Conservation (phyloP, 2,888 invertebrate genomes). For the Serripes groenlandicus region DNA sequence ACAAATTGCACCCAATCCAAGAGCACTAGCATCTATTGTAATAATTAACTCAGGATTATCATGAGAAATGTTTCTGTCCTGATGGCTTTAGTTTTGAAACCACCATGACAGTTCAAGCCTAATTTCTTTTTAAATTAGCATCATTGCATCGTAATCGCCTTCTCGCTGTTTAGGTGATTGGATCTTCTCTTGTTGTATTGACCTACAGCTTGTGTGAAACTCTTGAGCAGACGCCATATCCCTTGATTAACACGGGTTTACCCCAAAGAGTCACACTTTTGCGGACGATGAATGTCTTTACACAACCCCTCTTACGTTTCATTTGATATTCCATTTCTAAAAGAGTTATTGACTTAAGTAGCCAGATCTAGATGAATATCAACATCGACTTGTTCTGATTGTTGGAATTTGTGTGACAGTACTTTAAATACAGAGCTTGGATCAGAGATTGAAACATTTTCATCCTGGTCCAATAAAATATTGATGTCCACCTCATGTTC, state of each 20-base stretch:
- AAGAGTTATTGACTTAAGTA: constrained; percentile 27
- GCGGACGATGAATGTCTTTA: constrained; percentile 21
- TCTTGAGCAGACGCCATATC: constrained; percentile 35
- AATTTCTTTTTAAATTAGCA: no score
- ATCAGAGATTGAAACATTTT: background rate
- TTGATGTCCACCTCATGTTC: background rate
- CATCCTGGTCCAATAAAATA: background rate
- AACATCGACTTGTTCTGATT: background rate
- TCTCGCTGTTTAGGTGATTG: no score
- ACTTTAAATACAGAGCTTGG: constrained; percentile 4
- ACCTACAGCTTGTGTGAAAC: constrained; percentile 34
- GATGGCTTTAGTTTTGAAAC: no score
- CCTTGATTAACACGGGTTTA: constrained; percentile 32
- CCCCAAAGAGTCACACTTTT: constrained; percentile 20
- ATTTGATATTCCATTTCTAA: constrained; percentile 30
- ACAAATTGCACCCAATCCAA: no score
- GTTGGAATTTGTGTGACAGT: no score
- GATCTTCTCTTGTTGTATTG: no score
- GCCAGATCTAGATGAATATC: constrained; percentile 2
- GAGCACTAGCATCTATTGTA: no score
- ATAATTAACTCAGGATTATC: no score
- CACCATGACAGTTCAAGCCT: no score
- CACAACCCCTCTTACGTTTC: constrained; percentile 6
- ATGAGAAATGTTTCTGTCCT: no score
- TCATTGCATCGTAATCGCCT: no score